phyloP scores from a whole-genome alignment of 2,113 vertebrate genomes.

The Dryoscopus gambensis region DNA sequence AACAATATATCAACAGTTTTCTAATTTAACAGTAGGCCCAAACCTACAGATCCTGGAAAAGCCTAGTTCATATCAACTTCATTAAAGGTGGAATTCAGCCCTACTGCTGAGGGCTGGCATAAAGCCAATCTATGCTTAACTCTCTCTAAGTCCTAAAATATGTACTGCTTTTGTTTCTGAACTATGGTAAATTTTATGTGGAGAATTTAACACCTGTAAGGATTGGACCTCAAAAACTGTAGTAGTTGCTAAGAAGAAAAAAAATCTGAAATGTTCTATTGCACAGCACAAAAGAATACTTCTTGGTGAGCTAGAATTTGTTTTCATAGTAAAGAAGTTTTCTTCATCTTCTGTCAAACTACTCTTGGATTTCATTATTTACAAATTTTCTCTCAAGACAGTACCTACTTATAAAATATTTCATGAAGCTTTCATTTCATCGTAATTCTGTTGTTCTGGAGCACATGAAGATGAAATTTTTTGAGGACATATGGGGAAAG shows the following conservation, averaged over 20 bases:
- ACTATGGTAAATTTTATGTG: background rate
- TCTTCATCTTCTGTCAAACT: background rate
- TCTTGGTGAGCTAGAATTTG: background rate
- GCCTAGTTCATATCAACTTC: background rate
- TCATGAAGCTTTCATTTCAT: background rate
- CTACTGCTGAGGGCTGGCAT: background rate
- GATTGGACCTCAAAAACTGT: background rate
- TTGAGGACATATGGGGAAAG: background rate
- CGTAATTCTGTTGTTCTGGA: background rate
- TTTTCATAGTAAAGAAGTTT: background rate
- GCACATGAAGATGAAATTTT: background rate
- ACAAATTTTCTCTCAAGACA: background rate
- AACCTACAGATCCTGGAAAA: background rate
- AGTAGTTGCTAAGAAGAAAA: background rate
- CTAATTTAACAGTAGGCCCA: background rate
- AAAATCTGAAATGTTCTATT: background rate
- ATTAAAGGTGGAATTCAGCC: conserved; percentile 34
- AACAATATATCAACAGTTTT: background rate
- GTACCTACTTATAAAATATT: background rate
- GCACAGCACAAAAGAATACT: background rate
- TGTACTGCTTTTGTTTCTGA: conserved; percentile 6
- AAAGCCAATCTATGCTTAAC: background rate
- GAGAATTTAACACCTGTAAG: background rate
- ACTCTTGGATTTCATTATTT: background rate
- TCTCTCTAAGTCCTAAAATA: background rate